A percentile compares a stretch with the other conserved stretches of the same genome.
Evolutionary conservation across 2,888 invertebrate species (phyloP).

Genomic region (Dendrolimus houi): DNA sequence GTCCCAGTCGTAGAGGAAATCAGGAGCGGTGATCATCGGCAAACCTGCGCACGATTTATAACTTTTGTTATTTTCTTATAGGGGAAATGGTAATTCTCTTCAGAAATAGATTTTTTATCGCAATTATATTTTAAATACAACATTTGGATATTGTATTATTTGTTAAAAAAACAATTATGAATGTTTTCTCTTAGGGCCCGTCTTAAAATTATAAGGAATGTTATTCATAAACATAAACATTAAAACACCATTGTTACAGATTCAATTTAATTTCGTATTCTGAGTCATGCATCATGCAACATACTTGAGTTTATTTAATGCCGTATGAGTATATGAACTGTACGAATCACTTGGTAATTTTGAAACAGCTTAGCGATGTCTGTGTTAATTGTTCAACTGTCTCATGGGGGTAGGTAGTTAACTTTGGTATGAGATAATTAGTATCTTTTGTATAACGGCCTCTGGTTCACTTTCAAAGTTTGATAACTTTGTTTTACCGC

Average conservation of each 20-base stretch:
- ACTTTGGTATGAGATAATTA: neutral
- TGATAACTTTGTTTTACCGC: neutral
- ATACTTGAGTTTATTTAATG: neutral
- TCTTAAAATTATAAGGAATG: constrained; percentile 1
- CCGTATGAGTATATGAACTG: neutral
- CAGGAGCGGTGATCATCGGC: no score
- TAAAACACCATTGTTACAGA: constrained; percentile 15
- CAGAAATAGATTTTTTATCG: no score
- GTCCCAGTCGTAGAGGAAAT: no score
- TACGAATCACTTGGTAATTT: neutral
- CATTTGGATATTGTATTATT: no score
- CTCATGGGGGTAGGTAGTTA: neutral
- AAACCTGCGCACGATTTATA: no score
- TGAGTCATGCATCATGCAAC: constrained; percentile 23
- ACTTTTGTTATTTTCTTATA: no score
- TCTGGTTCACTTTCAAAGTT: neutral
- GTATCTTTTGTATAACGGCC: neutral
- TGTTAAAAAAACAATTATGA: no score
- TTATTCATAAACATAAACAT: constrained; percentile 17
- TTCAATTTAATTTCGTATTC: constrained; percentile 13
- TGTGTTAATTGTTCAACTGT: neutral
- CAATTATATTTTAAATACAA: no score
- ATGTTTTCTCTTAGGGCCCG: no score
- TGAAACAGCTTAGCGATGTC: neutral
- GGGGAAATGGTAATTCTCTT: no score